A percentile compares a stretch with the other conserved stretches of the same genome.
phyloP scores from a whole-genome alignment of 1,140 invertebrate genomes.

The Ylistrum balloti region DNA sequence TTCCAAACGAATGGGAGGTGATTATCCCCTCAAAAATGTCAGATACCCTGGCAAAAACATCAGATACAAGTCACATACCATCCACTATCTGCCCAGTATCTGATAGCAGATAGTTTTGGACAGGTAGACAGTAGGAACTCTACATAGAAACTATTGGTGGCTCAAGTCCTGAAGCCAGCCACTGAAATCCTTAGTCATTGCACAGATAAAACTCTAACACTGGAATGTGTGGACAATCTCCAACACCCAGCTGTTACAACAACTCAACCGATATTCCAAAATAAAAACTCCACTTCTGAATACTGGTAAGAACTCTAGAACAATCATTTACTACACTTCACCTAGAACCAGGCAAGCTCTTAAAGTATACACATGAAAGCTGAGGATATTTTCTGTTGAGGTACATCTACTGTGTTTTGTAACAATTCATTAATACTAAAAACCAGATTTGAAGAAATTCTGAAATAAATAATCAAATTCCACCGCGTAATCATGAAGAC shows the following conservation, averaged over 20 bases:
- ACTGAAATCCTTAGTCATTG: background rate
- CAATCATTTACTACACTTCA: background rate
- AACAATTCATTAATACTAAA: too few species aligned
- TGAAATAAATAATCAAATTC: too few species aligned
- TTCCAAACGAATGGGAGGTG: constrained; percentile 23
- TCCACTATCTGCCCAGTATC: background rate
- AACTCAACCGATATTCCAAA: background rate
- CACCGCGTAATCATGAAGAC: too few species aligned
- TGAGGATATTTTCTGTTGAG: too few species aligned
- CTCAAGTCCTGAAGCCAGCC: background rate
- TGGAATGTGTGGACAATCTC: constrained; percentile 37
- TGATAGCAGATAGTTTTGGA: background rate
- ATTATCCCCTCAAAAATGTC: background rate
- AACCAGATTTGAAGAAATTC: too few species aligned
- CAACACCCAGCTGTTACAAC: background rate
- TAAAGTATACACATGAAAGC: too few species aligned
- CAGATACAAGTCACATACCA: constrained; percentile 30
- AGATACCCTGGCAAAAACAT: constrained; percentile 4
- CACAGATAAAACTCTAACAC: background rate
- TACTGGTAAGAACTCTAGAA: background rate
- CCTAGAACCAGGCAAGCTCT: background rate
- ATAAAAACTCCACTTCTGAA: background rate
- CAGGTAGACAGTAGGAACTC: background rate
- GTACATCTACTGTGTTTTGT: too few species aligned
- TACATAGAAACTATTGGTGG: constrained; percentile 6